Percentiles rank a stretch among this genome's conserved stretches.
phyloP scores from a whole-genome alignment of 2,113 vertebrate species.

The Tor tambroides region DNA sequence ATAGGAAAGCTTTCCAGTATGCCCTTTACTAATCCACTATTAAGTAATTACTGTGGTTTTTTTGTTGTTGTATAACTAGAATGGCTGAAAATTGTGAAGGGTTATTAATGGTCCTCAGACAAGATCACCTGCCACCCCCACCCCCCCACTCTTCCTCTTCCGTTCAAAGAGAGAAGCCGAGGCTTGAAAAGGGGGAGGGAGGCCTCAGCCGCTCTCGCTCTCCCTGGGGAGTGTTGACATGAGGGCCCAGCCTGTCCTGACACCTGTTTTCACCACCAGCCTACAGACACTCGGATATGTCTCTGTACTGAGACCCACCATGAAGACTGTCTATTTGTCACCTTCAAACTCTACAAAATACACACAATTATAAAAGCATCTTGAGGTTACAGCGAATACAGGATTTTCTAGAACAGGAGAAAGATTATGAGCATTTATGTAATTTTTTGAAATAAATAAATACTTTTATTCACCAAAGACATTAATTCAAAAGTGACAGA shows the following conservation, averaged over 20 bases:
- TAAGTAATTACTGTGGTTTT: not conserved
- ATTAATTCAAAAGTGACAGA: not conserved
- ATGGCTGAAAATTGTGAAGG: not conserved
- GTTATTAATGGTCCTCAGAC: constrained; percentile 38
- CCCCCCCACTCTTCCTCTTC: constrained; percentile 13
- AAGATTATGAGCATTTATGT: not conserved
- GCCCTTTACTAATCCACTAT: not conserved
- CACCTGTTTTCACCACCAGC: constrained; percentile 51
- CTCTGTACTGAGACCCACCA: not conserved
- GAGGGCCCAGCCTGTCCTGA: constrained; percentile 15
- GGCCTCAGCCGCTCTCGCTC: not conserved
- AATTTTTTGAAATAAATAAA: not conserved
- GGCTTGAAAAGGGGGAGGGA: constrained; percentile 18
- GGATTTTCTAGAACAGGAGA: not conserved
- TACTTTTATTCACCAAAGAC: not conserved
- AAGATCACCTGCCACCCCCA: constrained; percentile 48
- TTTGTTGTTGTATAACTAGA: not conserved
- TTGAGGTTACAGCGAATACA: not conserved
- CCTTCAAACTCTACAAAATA: not conserved
- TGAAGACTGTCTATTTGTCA: not conserved
- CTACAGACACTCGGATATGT: not conserved
- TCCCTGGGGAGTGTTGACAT: constrained; percentile 17
- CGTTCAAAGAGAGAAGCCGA: constrained; percentile 11
- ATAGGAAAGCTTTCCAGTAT: not conserved
- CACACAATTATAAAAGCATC: not conserved